These are phyloP conservation scores for Prunella fulvescens DNA, from an alignment of 2,113 vertebrate species.

Conservation along the genomic window DNA sequence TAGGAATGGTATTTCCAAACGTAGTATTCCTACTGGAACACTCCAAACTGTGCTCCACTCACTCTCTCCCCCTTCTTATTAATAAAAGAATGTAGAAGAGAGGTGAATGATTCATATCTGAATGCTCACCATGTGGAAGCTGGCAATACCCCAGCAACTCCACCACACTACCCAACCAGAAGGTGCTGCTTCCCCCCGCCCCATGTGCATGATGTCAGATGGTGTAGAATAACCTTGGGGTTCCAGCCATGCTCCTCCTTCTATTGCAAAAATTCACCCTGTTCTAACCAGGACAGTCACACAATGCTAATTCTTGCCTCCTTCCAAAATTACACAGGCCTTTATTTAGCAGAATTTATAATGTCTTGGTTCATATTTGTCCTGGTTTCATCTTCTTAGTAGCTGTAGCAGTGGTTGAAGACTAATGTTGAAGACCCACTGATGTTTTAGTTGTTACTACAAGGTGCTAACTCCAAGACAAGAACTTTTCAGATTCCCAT, in stretches of 20 bases:
- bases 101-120: not conserved
- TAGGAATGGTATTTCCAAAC: not conserved
- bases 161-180: not conserved
- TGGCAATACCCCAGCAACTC: not conserved
- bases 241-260: not conserved
- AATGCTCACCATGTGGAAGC: not conserved
- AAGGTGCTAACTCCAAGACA: not conserved
- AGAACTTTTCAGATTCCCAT: not conserved
- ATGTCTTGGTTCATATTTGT: not conserved
- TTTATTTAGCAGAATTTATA: not conserved
- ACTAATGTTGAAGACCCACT: not conserved
- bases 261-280: not conserved
- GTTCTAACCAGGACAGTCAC: not conserved
- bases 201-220: not conserved
- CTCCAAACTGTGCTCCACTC: not conserved
- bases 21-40: not conserved
- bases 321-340: not conserved
- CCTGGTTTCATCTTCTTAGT: not conserved
- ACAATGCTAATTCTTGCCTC: not conserved
- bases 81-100: not conserved
- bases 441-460: not conserved
- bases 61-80: not conserved
- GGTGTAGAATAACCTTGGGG: not conserved
- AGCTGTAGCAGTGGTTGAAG: not conserved
- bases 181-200: accelerated